Evolutionary conservation across 2,113 vertebrate species (phyloP).

Genomic region (Larimichthys polyactis): DNA sequence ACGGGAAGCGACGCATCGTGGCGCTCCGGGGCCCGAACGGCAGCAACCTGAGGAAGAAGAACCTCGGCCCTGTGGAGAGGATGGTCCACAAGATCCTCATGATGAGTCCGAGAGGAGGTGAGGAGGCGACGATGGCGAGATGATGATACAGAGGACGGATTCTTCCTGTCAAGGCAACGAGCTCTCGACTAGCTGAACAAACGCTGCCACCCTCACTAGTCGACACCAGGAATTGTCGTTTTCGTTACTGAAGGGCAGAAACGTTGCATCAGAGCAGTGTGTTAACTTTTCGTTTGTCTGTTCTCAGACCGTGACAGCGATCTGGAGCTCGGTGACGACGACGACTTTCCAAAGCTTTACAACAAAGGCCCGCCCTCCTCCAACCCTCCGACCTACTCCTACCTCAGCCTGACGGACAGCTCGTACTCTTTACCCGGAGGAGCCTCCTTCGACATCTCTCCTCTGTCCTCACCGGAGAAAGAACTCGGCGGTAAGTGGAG

Average conservation of each 20-base stretch:
- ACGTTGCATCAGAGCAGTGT: not conserved
- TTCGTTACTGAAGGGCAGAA: too few species aligned
- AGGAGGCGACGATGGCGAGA: constrained; percentile 3
- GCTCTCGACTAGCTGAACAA: too few species aligned
- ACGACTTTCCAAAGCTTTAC: constrained; percentile 9
- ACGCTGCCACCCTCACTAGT: too few species aligned
- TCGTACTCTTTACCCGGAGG: constrained; percentile 31
- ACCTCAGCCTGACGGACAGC: constrained; percentile 54
- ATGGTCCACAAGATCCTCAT: constrained; percentile 84
- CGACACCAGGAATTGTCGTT: too few species aligned
- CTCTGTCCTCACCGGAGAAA: constrained; percentile 74
- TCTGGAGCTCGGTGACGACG: constrained; percentile 35
- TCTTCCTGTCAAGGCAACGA: too few species aligned
- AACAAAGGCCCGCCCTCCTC: not conserved
- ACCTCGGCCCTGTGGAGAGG: constrained; percentile 80
- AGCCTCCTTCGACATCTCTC: constrained; percentile 56
- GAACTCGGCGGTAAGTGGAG: constrained; percentile 54
- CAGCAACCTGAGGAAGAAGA: constrained; percentile 65
- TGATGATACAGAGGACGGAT: too few species aligned
- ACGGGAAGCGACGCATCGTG: constrained; percentile 79
- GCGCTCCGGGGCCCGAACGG: constrained; percentile 66
- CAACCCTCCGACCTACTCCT: constrained; percentile 41
- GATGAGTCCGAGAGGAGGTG: constrained; percentile 76
- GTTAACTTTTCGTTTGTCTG: not conserved
- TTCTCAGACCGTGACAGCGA: constrained; percentile 63